These are phyloP conservation scores for Sinonovacula constricta DNA, from an alignment of 1,140 invertebrate species.

Conservation along the genomic window DNA sequence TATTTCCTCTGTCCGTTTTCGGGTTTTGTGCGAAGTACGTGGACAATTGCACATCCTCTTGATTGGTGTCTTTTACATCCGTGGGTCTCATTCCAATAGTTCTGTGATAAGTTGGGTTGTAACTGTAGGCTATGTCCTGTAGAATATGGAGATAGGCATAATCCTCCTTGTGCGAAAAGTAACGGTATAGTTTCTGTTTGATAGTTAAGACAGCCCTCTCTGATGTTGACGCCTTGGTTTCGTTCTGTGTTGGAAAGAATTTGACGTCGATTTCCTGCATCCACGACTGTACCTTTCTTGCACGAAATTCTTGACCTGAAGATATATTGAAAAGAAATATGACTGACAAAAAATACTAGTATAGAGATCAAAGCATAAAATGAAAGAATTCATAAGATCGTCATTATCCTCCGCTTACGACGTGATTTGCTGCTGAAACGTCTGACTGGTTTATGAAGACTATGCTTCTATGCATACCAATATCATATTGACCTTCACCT, in stretches of 20 bases:
- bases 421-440: too few species aligned
- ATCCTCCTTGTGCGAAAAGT: background rate
- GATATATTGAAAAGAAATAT: too few species aligned
- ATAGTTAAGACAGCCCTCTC: too few species aligned
- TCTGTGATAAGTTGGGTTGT: slow-evolving; percentile 14
- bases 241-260: background rate
- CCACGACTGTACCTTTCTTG: background rate
- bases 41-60: slow-evolving; percentile 11
- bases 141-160: background rate
- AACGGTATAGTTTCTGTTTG: too few species aligned
- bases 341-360: too few species aligned
- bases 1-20: too few species aligned
- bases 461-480: slow-evolving; percentile 17
- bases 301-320: slow-evolving; percentile 4
- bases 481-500: slow-evolving; percentile 21
- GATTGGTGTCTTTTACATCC: too few species aligned
- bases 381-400: too few species aligned
- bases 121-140: slow-evolving; percentile 11
- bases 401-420: too few species aligned
- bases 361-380: too few species aligned
- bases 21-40: slow-evolving; percentile 14
- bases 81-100: too few species aligned
- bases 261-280: slow-evolving; percentile 2
- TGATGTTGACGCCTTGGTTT: too few species aligned
- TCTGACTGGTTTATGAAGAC: slow-evolving; percentile 21